Evolutionary conservation across 2,797 vertebrate species (phyloP).

Genomic region (Labroides dimidiatus): DNA sequence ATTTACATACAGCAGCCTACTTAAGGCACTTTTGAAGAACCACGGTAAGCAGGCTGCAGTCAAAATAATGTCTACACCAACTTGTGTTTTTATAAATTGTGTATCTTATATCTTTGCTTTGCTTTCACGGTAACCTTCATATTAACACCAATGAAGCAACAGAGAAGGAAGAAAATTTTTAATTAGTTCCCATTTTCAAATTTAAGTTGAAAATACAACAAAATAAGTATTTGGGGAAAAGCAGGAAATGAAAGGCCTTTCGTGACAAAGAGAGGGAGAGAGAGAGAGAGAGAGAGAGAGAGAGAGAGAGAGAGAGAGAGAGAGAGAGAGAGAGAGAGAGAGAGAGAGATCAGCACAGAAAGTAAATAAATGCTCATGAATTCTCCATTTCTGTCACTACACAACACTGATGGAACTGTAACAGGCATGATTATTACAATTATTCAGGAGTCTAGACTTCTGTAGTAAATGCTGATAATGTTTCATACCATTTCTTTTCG

Average conservation of each 20-base stretch:
- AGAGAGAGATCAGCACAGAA: conserved; percentile 34
- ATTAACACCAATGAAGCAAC: conserved; percentile 36
- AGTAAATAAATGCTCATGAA: conserved; percentile 51
- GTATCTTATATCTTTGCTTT: conserved; percentile 52
- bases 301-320: conserved; percentile 19
- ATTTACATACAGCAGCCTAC: conserved; percentile 38
- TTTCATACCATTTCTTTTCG: conserved; percentile 17
- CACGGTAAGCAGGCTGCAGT: conserved; percentile 17
- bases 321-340: conserved; percentile 27
- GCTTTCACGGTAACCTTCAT: conserved; percentile 23
- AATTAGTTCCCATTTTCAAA: conserved; percentile 60
- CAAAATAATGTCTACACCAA: conserved; percentile 23
- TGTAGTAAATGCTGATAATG: conserved; percentile 38
- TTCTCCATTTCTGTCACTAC: conserved; percentile 47
- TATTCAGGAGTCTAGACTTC: conserved; percentile 46
- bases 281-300: too few relatives aligned
- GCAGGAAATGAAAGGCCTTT: conserved; percentile 55
- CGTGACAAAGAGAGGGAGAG: conserved; percentile 35
- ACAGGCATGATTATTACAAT: conserved; percentile 52
- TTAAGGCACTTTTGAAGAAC: conserved; percentile 16
- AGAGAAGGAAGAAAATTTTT: conserved; percentile 54
- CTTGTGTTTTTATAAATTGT: conserved; percentile 29
- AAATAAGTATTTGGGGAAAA: conserved; percentile 56
- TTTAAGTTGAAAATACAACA: conserved; percentile 45
- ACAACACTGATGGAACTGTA: conserved; percentile 44